Conservation (phyloP, 1,140 invertebrate genomes). For the Drosophila ironensis region DNA sequence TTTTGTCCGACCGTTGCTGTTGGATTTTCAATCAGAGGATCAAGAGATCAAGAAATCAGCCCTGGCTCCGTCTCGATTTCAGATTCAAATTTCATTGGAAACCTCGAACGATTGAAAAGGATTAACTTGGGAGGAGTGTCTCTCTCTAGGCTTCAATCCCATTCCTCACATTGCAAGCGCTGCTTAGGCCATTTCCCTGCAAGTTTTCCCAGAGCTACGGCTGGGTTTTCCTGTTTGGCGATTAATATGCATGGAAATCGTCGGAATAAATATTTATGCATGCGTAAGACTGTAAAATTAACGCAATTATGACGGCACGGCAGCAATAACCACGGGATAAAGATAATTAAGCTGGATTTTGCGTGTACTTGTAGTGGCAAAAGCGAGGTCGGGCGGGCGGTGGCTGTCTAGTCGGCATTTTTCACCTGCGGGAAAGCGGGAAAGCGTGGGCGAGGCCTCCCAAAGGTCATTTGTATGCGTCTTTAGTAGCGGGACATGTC, state of each 20-base stretch:
- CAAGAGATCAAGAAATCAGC: slow-evolving; percentile 3
- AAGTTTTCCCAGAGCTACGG: not conserved
- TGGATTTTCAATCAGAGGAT: slow-evolving; percentile 5
- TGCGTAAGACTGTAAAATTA: slow-evolving; percentile 4
- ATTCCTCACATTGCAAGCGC: too few species aligned
- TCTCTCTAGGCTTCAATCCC: too few species aligned
- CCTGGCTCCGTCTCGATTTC: not conserved
- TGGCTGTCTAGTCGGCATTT: slow-evolving; percentile 10
- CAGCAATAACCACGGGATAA: slow-evolving; percentile 4
- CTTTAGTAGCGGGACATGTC: slow-evolving; percentile 30
- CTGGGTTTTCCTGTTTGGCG: not conserved
- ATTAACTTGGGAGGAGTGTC: too few species aligned
- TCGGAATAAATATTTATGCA: not conserved
- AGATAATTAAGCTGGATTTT: slow-evolving; percentile 24
- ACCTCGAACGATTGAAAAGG: too few species aligned
- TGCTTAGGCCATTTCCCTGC: not conserved
- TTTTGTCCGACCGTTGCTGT: not conserved
- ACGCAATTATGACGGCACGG: slow-evolving; percentile 7
- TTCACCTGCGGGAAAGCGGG: slow-evolving; percentile 30
- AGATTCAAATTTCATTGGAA: not conserved
- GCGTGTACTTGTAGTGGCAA: slow-evolving; percentile 1
- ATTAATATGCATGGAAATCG: slow-evolving; percentile 20
- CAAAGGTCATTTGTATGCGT: slow-evolving; percentile 39
- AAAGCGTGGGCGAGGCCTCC: not conserved
- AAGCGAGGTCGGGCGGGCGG: not conserved